These are phyloP conservation scores for Lamellibrachia satsuma DNA, from an alignment of 2,888 invertebrate genomes.

Conservation along the genomic window DNA sequence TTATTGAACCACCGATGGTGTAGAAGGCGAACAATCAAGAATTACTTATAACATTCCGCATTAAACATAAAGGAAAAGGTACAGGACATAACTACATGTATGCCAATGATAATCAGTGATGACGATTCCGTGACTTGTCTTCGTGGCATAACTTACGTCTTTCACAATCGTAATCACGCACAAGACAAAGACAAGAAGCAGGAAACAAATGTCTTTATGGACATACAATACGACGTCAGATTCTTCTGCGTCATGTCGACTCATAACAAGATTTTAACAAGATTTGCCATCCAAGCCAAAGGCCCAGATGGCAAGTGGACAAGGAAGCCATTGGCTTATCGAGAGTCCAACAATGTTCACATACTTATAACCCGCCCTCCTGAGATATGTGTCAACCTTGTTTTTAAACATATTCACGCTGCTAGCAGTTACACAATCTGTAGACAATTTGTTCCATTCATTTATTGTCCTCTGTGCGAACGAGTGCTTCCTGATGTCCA, in stretches of 20 bases:
- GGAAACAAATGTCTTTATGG: neutral
- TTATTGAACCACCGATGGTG: neutral
- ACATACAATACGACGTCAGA: neutral
- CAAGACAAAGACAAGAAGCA: neutral
- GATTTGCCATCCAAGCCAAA: too few species aligned
- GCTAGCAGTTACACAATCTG: too few species aligned
- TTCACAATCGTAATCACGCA: neutral
- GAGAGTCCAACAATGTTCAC: too few species aligned
- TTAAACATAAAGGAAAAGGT: neutral
- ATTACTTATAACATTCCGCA: neutral
- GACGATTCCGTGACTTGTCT: neutral
- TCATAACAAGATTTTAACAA: too few species aligned
- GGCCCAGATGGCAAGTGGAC: too few species aligned
- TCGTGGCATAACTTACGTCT: neutral
- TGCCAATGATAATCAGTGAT: neutral
- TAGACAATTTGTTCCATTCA: too few species aligned
- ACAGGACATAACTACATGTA: neutral
- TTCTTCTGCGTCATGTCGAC: neutral
- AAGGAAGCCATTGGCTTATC: too few species aligned
- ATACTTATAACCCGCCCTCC: too few species aligned
- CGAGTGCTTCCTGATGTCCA: too few species aligned
- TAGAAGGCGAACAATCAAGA: neutral
- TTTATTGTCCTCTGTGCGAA: too few species aligned
- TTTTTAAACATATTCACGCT: too few species aligned
- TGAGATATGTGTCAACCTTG: too few species aligned